Percentiles rank a stretch among this genome's conserved stretches.
Conservation (phyloP, 2,113 vertebrate genomes). For the Acinonyx jubatus region DNA sequence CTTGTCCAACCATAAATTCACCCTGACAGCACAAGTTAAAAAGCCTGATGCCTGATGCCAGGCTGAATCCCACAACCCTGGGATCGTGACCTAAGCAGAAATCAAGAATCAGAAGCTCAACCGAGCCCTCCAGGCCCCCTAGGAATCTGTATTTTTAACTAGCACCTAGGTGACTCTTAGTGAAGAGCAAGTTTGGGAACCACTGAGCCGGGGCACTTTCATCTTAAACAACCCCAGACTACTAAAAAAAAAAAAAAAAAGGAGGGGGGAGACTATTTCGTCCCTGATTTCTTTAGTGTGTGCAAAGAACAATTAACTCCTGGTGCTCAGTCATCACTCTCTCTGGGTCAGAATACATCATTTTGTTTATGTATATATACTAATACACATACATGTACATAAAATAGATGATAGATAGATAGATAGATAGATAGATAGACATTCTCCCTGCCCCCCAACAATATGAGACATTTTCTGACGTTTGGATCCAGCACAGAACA, state of each 20-base stretch:
- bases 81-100: no score
- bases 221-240: not conserved
- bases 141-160: not conserved
- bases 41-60: no score
- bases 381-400: no score
- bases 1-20: not conserved
- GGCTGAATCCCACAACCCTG: no score
- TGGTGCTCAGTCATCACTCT: no score
- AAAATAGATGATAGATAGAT: not conserved
- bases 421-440: not conserved
- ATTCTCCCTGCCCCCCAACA: accelerated
- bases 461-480: not conserved
- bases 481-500: not conserved
- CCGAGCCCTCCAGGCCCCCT: no score
- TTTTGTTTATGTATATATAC: not conserved
- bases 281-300: not conserved
- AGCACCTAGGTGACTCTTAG: not conserved
- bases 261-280: not conserved
- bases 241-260: not conserved
- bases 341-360: not conserved
- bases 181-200: not conserved
- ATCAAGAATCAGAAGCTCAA: no score
- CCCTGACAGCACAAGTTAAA: not conserved
- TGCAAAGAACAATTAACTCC: not conserved
- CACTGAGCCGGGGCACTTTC: not conserved